Evolutionary conservation across 2,113 vertebrate species (phyloP).

Genomic region (Scatophagus argus): DNA sequence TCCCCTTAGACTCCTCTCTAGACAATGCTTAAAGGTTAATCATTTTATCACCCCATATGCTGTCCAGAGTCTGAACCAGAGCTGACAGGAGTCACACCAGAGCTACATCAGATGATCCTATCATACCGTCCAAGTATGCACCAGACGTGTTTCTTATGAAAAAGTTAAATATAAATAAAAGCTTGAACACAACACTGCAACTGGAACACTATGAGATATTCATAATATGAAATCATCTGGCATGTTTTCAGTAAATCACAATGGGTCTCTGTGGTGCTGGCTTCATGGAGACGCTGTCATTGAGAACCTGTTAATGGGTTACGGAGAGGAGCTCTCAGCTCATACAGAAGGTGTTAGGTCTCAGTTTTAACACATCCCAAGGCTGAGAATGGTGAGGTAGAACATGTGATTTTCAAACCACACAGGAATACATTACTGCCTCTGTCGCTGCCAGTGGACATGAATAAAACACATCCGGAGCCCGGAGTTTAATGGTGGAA

Average conservation of each 20-base stretch:
- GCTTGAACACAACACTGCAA: not conserved
- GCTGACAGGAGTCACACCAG: not conserved
- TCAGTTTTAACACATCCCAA: constrained; percentile 45
- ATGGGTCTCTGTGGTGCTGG: not conserved
- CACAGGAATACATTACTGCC: constrained; percentile 29
- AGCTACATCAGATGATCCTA: not conserved
- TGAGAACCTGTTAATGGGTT: constrained; percentile 39
- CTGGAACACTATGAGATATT: constrained; percentile 6
- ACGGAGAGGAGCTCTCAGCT: constrained; percentile 39
- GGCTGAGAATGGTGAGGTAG: constrained; percentile 51
- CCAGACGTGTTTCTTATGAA: not conserved
- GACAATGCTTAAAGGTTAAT: constrained; percentile 43
- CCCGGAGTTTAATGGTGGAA: constrained; percentile 6
- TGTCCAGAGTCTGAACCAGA: not conserved
- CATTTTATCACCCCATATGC: constrained; percentile 27
- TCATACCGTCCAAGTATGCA: not conserved
- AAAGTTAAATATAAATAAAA: constrained; percentile 1
- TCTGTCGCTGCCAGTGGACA: constrained; percentile 11
- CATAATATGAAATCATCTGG: constrained; percentile 9
- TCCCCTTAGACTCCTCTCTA: constrained; percentile 12
- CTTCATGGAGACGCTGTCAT: constrained; percentile 24
- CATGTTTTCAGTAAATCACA: not conserved
- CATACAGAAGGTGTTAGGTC: constrained; percentile 53
- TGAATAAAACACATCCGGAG: constrained; percentile 21
- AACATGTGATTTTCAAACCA: constrained; percentile 36